Percentiles rank a stretch among this genome's conserved stretches.
These are phyloP conservation scores for Ericerus pela DNA, from an alignment of 1,140 invertebrate species.

Conservation along the genomic window DNA sequence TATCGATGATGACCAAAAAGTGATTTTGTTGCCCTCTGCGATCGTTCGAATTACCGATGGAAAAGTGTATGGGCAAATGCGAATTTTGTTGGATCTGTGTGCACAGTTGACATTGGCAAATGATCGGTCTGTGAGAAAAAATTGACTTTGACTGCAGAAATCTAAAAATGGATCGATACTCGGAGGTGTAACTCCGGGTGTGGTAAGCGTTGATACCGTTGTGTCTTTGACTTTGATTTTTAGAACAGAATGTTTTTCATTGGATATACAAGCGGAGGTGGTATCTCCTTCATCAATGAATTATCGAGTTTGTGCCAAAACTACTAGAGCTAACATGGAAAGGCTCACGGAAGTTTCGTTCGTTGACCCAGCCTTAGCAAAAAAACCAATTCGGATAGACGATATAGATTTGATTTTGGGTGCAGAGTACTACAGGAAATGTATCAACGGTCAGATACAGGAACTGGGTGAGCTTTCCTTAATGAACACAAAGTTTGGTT, in stretches of 20 bases:
- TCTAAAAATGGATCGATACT: too few species aligned
- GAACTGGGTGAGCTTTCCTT: neutral
- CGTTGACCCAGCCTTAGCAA: neutral
- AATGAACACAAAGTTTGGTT: neutral
- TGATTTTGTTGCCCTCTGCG: too few species aligned
- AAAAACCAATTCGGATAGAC: neutral
- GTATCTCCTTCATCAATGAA: neutral
- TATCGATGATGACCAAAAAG: too few species aligned
- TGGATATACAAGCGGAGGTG: neutral
- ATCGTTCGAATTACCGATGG: too few species aligned
- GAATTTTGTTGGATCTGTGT: neutral
- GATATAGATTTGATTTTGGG: neutral
- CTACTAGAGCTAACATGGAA: neutral
- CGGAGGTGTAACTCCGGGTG: neutral
- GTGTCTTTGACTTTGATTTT: neutral
- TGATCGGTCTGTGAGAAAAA: neutral
- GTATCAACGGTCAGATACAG: too few species aligned
- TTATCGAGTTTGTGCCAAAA: neutral
- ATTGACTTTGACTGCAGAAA: neutral
- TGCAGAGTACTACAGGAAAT: neutral
- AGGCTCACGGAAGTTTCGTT: neutral
- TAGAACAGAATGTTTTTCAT: neutral
- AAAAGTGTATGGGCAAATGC: too few species aligned
- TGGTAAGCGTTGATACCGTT: neutral
- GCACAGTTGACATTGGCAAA: neutral